Evolutionary conservation across 2,888 invertebrate genomes (phyloP), one percentile per base, ranked within the genome.

Genomic region (Colletes collaris): DNA sequence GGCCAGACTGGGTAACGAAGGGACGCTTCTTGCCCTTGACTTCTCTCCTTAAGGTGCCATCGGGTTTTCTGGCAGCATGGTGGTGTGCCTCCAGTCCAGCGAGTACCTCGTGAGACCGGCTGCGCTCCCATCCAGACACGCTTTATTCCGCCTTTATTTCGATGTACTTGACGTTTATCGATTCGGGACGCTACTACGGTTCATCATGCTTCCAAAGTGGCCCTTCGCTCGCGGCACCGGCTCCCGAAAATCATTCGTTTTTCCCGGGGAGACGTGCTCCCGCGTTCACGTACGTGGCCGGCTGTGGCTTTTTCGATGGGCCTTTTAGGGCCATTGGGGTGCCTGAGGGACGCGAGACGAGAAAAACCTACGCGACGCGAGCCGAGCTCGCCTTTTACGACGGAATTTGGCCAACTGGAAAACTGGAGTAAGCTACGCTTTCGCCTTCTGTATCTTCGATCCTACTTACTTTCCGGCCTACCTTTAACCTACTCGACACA

Each of bases 11-110:
- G 74, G 62, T 64, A 74, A 72, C 81, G 79, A 87, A 86, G 88
- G 85, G 87, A 88, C 84, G 81, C 84, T 86, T 82, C 87, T 85
- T 87, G 87, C 86, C 88, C 87, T 87, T 85, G 87, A 85, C 86
- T 85, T 84, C 79, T 85, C 87, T 87, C 77, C 80, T 86, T 87
- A 86, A 88, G 80, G 86, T 84, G 79, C 83, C 85, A 87, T 87
- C 85, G 85, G 79, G 85, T 86, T 86, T 86, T 86, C 86, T 86
- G 86, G 86, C 86, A 87, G 80, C 78, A 56, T 79, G 82, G 79
- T 83, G 80, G 82, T 74, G 77, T 58, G 69, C 52, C 74, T 64
- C 73, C 73, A 27, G 69, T 68, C 62, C 62, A 58, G 44, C 71
- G 71, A 67, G 77, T 71, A 68, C 81, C 70, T 78, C 78, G 75